Evolutionary conservation across 37 sponge, comb jelly and placozoan genomes (phyloP).

Genomic region (Ianthella basta): DNA sequence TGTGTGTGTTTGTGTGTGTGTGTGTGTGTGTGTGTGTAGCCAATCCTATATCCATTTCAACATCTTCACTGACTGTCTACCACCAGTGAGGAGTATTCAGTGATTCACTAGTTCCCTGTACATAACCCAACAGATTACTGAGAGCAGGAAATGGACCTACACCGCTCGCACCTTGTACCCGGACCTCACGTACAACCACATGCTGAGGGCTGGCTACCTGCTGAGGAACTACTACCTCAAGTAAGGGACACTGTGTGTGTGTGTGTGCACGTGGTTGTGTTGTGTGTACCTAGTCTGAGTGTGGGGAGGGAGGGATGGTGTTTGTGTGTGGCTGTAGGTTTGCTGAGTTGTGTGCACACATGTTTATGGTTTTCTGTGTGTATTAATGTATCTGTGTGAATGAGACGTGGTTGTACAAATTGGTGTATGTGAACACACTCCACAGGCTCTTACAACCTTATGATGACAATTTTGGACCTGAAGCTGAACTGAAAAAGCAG

Average conservation of each 20-base stretch:
- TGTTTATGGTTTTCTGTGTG: background rate
- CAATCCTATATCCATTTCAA: too few relatives aligned
- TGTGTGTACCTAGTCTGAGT: constrained; percentile 16
- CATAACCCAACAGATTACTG: constrained; percentile 2
- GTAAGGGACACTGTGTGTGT: background rate
- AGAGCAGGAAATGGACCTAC: constrained; percentile 20
- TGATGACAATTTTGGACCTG: constrained; percentile 13
- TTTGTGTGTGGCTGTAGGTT: constrained; percentile 10
- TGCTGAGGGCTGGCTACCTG: constrained; percentile 24
- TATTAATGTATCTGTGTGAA: constrained; percentile 2
- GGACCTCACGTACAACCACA: constrained; percentile 27
- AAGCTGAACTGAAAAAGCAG: constrained; percentile 5
- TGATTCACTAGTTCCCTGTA: too few relatives aligned
- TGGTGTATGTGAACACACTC: background rate
- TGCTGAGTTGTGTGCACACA: background rate
- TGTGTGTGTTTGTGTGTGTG: too few relatives aligned
- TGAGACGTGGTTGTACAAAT: too few relatives aligned
- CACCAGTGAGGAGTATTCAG: too few relatives aligned
- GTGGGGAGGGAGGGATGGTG: background rate
- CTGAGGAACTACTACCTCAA: constrained; percentile 32
- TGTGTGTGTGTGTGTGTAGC: too few relatives aligned
- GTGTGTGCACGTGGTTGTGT: too few relatives aligned
- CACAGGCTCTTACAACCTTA: background rate
- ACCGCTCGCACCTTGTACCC: constrained; percentile 22
- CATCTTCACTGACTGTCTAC: too few relatives aligned